Conservation (phyloP, 2,113 vertebrate species). For the Acanthochromis polyacanthus region DNA sequence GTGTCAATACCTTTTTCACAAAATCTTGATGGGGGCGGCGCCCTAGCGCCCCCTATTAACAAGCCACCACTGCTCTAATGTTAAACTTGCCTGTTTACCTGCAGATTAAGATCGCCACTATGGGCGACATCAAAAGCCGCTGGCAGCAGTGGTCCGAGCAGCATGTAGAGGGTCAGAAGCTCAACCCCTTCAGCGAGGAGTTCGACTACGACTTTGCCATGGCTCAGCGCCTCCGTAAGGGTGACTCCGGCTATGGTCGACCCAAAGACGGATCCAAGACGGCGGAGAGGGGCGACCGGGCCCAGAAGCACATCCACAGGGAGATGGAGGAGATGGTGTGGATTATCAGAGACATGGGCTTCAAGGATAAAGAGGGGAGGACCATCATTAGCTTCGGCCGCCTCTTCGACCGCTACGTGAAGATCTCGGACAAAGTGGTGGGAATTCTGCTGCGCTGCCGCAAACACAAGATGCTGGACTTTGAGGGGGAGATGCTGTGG, state of each 20-base stretch:
- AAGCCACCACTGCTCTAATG: too few relatives aligned
- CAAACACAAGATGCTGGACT: slow-evolving; percentile 87
- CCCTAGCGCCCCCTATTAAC: too few relatives aligned
- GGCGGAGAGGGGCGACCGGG: slow-evolving; percentile 83
- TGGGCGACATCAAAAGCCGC: slow-evolving; percentile 80
- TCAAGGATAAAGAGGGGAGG: slow-evolving; percentile 69
- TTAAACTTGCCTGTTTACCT: too few relatives aligned
- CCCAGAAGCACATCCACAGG: slow-evolving; percentile 82
- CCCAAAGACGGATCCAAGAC: slow-evolving; percentile 87
- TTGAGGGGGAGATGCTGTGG: slow-evolving; percentile 89
- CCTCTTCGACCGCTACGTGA: slow-evolving; percentile 87
- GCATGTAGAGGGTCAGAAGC: slow-evolving; percentile 84
- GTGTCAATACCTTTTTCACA: too few relatives aligned
- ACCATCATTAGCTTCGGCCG: slow-evolving; percentile 80
- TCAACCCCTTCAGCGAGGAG: slow-evolving; percentile 89
- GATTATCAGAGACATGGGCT: slow-evolving; percentile 85
- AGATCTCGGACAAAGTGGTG: slow-evolving; percentile 89
- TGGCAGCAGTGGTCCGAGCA: slow-evolving; percentile 85
- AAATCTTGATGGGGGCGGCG: too few relatives aligned
- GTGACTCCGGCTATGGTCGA: slow-evolving; percentile 84
- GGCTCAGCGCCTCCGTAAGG: slow-evolving; percentile 83
- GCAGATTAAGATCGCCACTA: slow-evolving; percentile 81
- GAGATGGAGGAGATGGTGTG: slow-evolving; percentile 90
- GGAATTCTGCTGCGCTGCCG: slow-evolving; percentile 87
- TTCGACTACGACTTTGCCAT: slow-evolving; percentile 86